phyloP scores from a whole-genome alignment of 2,888 invertebrate species.

The Syrista parreyssii region DNA sequence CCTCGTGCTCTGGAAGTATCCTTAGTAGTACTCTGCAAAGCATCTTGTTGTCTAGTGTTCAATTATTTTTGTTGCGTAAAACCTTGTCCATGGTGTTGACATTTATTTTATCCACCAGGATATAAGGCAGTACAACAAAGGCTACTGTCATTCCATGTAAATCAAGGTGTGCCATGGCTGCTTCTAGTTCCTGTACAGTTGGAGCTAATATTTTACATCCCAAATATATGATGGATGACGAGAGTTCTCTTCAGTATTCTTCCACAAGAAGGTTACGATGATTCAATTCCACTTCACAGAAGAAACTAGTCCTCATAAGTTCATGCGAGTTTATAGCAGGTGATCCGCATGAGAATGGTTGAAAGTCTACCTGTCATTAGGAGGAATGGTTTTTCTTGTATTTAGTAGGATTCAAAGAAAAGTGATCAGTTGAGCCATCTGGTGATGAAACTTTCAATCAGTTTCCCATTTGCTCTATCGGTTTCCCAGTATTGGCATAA shows the following conservation, averaged over 20 bases:
- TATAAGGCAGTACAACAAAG: constrained; percentile 44
- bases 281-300: constrained; percentile 33
- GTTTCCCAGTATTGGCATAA: too few species aligned
- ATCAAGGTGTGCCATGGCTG: constrained; percentile 32
- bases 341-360: constrained; percentile 62
- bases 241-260: constrained; percentile 44
- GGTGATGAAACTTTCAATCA: too few species aligned
- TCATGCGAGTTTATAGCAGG: constrained; percentile 67
- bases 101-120: constrained; percentile 43
- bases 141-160: constrained; percentile 41
- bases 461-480: not conserved
- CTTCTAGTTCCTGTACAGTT: constrained; percentile 37
- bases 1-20: constrained; percentile 41
- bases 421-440: too few species aligned
- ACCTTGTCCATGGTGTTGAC: constrained; percentile 47
- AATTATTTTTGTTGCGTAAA: constrained; percentile 30
- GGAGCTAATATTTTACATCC: constrained; percentile 49
- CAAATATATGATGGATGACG: constrained; percentile 43
- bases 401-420: too few species aligned
- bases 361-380: constrained; percentile 66
- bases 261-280: constrained; percentile 37
- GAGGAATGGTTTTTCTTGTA: too few species aligned
- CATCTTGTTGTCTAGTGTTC: constrained; percentile 24
- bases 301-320: constrained; percentile 64
- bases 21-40: constrained; percentile 40